A percentile compares a stretch with the other conserved stretches of the same genome.
Evolutionary conservation across 2,797 vertebrate species (phyloP).

Genomic region (Urophycis tenuis): DNA sequence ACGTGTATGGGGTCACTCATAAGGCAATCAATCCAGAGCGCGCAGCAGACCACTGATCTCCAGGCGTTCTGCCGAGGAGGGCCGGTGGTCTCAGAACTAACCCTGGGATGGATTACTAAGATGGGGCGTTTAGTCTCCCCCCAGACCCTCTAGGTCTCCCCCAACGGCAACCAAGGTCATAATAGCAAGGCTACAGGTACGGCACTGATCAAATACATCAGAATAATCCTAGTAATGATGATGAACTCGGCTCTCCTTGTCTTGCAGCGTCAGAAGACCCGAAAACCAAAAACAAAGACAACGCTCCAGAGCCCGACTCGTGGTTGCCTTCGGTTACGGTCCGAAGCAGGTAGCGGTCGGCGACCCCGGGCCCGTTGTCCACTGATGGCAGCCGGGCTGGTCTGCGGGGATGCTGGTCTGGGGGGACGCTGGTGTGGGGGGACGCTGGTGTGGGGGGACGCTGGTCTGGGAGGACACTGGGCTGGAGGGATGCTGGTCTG

Average conservation of each 20-base stretch:
- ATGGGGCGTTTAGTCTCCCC: not conserved
- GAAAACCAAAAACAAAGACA: not conserved
- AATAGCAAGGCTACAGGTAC: not conserved
- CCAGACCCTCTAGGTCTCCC: not conserved
- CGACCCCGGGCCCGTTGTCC: too few species aligned
- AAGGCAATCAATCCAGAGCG: not conserved
- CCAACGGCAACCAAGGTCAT: not conserved
- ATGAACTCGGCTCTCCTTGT: not conserved
- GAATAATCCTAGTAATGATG: not conserved
- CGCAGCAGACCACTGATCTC: not conserved
- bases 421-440: too few species aligned
- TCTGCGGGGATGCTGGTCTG: too few species aligned
- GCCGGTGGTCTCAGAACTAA: not conserved
- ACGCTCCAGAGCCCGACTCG: not conserved
- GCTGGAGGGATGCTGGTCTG: too few species aligned
- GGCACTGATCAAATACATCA: not conserved
- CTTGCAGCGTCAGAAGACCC: too few species aligned
- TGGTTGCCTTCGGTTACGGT: not conserved
- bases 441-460: too few species aligned
- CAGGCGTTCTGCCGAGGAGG: not conserved
- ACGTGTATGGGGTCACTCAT: not conserved
- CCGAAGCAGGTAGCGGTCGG: not conserved
- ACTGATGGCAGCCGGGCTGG: too few species aligned
- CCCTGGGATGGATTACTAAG: not conserved
- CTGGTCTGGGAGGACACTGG: too few species aligned